Evolutionary conservation across 2,888 invertebrate genomes (phyloP).

Genomic region (Drosophila putrida): DNA sequence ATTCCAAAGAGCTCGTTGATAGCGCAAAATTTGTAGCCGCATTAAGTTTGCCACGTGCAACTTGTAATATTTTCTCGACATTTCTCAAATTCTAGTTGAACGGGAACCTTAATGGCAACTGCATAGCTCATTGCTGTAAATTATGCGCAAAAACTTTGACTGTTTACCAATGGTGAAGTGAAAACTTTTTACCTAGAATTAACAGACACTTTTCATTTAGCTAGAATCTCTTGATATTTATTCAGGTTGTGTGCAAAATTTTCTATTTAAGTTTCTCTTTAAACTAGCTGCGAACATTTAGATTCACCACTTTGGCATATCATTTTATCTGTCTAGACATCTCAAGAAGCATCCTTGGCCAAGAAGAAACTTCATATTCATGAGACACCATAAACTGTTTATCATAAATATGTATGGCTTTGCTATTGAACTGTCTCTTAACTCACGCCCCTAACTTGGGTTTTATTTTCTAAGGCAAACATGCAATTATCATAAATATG

Average conservation of each 20-base stretch:
- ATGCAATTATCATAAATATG: slow-evolving; percentile 63
- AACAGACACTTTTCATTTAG: slow-evolving; percentile 3
- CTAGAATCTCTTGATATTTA: slow-evolving; percentile 3
- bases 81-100: slow-evolving; percentile 3
- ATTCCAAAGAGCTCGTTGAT: slow-evolving; percentile 38
- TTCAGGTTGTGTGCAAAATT: background rate
- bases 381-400: slow-evolving; percentile 31
- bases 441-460: background rate
- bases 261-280: background rate
- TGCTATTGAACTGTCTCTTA: slow-evolving; percentile 20
- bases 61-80: slow-evolving; percentile 24
- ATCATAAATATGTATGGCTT: slow-evolving; percentile 52
- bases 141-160: slow-evolving; percentile 43
- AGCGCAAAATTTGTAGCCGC: slow-evolving; percentile 65
- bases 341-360: slow-evolving; percentile 6
- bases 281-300: background rate
- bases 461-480: background rate
- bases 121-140: slow-evolving; percentile 40
- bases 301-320: background rate
- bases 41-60: slow-evolving; percentile 57
- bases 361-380: slow-evolving; percentile 38
- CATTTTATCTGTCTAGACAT: slow-evolving; percentile 43
- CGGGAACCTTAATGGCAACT: slow-evolving; percentile 36
- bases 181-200: slow-evolving; percentile 29
- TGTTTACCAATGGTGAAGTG: slow-evolving; percentile 12